A percentile compares a stretch with the other conserved stretches of the same genome.
These are phyloP conservation scores for Cygnus atratus DNA, from an alignment of 2,113 vertebrate genomes.

Conservation along the genomic window DNA sequence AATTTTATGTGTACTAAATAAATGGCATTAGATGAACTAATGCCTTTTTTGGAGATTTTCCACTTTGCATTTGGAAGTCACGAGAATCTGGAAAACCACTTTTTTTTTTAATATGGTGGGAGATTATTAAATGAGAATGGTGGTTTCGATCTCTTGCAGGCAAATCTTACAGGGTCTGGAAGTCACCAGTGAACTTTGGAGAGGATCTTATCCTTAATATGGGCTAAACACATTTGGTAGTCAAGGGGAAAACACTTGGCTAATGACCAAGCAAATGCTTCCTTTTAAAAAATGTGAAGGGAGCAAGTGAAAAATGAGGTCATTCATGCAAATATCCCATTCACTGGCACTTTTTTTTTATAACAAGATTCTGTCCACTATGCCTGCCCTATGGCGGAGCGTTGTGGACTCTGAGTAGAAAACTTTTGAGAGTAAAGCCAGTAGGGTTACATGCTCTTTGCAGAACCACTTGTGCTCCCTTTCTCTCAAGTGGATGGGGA, in stretches of 20 bases:
- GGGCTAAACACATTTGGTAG: constrained; percentile 35
- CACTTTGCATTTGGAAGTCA: background rate
- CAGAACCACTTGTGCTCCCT: background rate
- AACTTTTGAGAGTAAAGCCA: background rate
- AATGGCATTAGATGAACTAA: constrained; percentile 3
- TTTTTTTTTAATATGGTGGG: background rate
- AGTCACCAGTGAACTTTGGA: constrained; percentile 21
- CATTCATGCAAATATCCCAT: constrained; percentile 3
- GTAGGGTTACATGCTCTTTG: background rate
- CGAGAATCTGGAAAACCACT: background rate
- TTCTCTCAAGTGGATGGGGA: background rate
- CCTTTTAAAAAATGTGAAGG: constrained; percentile 19
- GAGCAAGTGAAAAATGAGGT: constrained; percentile 3
- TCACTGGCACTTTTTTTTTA: background rate
- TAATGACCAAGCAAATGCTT: constrained; percentile 48
- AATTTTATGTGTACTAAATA: background rate
- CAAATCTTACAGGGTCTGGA: constrained; percentile 21
- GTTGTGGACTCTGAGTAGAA: background rate
- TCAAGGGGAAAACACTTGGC: constrained; percentile 59
- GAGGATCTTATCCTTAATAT: constrained; percentile 22
- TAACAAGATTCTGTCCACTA: background rate
- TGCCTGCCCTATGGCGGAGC: background rate
- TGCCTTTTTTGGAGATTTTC: constrained; percentile 42
- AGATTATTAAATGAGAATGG: constrained; percentile 50
- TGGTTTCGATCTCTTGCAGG: background rate